Evolutionary conservation across 35 echinoderm and acorn worm genomes (phyloP).

Genomic region (Ophioderma brevispina): DNA sequence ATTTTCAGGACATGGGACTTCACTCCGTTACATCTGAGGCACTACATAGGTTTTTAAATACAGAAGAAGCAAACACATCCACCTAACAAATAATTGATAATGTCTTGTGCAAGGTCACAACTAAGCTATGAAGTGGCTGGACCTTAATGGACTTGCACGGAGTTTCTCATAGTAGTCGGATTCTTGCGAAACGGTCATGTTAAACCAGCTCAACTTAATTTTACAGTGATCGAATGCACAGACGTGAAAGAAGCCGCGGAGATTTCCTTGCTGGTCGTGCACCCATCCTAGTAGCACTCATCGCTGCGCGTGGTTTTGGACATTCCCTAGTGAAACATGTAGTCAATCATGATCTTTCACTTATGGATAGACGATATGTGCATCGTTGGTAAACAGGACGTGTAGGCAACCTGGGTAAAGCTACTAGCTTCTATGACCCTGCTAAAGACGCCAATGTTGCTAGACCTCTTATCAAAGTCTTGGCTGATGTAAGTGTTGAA

Average conservation of each 20-base stretch:
- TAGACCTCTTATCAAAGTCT: constrained; percentile 78
- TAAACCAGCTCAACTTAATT: no score
- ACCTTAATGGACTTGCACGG: no score
- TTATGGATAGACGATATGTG: constrained; percentile 84
- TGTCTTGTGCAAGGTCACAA: no score
- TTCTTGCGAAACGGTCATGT: no score
- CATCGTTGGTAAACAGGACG: constrained; percentile 96
- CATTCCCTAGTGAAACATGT: constrained; percentile 96
- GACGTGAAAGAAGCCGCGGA: constrained; percentile 78
- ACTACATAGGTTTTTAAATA: no score
- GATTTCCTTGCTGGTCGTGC: constrained; percentile 78
- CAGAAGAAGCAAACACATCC: no score
- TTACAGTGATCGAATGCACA: constrained; percentile 85
- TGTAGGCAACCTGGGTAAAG: constrained; percentile 85
- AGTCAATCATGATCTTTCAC: constrained; percentile 93
- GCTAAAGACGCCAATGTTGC: constrained; percentile 65
- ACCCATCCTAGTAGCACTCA: constrained; percentile 84
- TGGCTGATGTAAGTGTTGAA: constrained; percentile 97
- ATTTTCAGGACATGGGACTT: no score
- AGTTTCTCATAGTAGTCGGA: no score
- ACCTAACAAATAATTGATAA: no score
- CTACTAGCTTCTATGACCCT: constrained; percentile 83
- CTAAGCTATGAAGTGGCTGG: no score
- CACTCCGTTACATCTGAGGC: no score
- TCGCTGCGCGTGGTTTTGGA: constrained; percentile 90